These are phyloP conservation scores for Condylura cristata DNA, from an alignment of 2,113 vertebrate genomes.

Conservation along the genomic window DNA sequence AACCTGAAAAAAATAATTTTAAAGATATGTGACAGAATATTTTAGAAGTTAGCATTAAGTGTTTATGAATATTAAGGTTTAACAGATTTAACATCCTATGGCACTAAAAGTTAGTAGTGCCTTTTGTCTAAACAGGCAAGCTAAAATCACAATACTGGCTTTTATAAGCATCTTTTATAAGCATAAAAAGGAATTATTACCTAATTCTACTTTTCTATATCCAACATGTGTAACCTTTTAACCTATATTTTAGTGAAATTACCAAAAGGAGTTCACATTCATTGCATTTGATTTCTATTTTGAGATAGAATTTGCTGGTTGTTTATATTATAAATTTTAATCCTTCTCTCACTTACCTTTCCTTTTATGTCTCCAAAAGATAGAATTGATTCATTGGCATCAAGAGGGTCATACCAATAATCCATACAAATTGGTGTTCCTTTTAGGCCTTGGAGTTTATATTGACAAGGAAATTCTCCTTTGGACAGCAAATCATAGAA, in stretches of 20 bases:
- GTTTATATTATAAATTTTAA: background rate
- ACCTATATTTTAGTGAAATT: background rate
- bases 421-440: constrained; percentile 86
- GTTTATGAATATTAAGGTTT: background rate
- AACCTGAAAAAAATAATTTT: background rate
- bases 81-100: background rate
- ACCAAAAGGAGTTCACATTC: background rate
- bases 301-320: background rate
- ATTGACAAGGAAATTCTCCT: constrained; percentile 87
- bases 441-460: constrained; percentile 86
- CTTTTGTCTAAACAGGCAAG: background rate
- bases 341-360: constrained; percentile 82
- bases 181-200: background rate
- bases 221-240: background rate
- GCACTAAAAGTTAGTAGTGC: background rate
- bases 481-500: constrained; percentile 89
- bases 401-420: constrained; percentile 87
- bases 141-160: background rate
- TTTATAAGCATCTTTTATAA: background rate
- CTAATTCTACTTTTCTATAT: background rate
- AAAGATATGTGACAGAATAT: background rate
- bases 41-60: background rate
- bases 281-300: constrained; percentile 15
- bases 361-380: constrained; percentile 89
- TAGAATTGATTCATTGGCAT: constrained; percentile 86